Base-by-base conservation (phyloP, 2,797 vertebrate species). In the Girardinus metallicus region DNA sequence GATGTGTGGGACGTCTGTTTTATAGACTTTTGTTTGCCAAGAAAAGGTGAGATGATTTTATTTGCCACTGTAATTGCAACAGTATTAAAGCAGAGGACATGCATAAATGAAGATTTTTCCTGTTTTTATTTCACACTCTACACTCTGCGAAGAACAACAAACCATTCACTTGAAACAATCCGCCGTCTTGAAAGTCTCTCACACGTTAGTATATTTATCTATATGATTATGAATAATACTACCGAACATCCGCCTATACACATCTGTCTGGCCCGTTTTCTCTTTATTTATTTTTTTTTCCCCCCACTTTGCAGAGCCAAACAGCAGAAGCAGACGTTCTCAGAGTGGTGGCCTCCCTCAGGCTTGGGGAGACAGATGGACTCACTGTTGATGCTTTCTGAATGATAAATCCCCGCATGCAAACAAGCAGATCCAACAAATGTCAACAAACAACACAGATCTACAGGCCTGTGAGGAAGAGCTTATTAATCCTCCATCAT, bases 51-150 rank as follows among this genome's bases (percentile, higher is more conserved):
- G 36, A 15, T 10, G 49, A 31, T 74, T 83, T 86, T 80, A 21
- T 44, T 75, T 73, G 78, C 29, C n/a, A 6, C 55, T 77, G 57
- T 71, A 81, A 76, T 80, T 72, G 80, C 72, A 62, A 71, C 84
- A 79, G 74, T 87, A 88, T 88, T 88, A 87, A 91, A 87, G 73
- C 82, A 76, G 83, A 10, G 77, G 72, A 74, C 72, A 70, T 75
- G 79, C 51, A 83, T 26, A 76, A 62, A 39, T 6, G 76, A 34
- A 68, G 47, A 44, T 47, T 70, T 47, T 51, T 2, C 43, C 7
- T 29, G 29, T 80, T 47, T 80, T 80, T 43, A 31, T 73, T 13
- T 49, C 4, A 3, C 36, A 6, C 53, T 2, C 4, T 57, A 26
- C 36, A 8, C 34, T 43, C 36, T 49, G 6, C 47, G 2, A 64